These are phyloP conservation scores for Lasius platythorax DNA, from an alignment of 2,888 invertebrate species.

Conservation along the genomic window DNA sequence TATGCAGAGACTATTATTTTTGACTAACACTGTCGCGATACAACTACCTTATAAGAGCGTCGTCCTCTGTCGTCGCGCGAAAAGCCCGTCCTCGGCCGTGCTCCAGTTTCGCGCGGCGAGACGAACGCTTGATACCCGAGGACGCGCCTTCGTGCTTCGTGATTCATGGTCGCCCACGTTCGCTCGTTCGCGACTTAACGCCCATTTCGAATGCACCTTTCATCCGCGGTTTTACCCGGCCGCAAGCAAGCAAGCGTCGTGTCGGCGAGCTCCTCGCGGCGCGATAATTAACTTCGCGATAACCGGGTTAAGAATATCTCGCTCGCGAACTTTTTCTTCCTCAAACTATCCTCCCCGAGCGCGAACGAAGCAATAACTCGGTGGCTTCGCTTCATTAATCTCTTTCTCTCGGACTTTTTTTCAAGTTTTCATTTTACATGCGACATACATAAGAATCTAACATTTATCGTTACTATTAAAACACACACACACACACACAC, in stretches of 20 bases:
- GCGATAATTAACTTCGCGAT: conserved; percentile 52
- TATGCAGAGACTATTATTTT: too few relatives aligned
- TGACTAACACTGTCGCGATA: too few relatives aligned
- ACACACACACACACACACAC: background rate
- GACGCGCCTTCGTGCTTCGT: conserved; percentile 30
- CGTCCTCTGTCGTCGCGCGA: conserved; percentile 10
- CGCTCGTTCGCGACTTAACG: conserved; percentile 47
- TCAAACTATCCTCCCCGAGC: conserved; percentile 23
- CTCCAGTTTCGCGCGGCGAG: conserved; percentile 42
- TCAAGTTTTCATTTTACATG: conserved; percentile 14
- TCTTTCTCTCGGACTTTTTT: conserved; percentile 23
- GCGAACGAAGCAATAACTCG: conserved; percentile 29
- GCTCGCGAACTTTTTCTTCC: conserved; percentile 38
- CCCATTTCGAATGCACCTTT: conserved; percentile 53
- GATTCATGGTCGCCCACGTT: conserved; percentile 52
- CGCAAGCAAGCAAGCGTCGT: background rate
- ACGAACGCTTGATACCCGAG: conserved; percentile 34
- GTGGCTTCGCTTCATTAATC: conserved; percentile 17
- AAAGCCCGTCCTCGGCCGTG: conserved; percentile 45
- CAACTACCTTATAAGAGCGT: background rate
- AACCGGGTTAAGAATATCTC: conserved; percentile 52
- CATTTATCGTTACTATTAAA: conserved; percentile 5
- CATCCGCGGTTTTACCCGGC: conserved; percentile 42
- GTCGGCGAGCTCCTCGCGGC: conserved; percentile 11
- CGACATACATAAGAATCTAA: conserved; percentile 10